Conservation (phyloP, 2,797 vertebrate genomes). For the Sebastes kiyomatsui region DNA sequence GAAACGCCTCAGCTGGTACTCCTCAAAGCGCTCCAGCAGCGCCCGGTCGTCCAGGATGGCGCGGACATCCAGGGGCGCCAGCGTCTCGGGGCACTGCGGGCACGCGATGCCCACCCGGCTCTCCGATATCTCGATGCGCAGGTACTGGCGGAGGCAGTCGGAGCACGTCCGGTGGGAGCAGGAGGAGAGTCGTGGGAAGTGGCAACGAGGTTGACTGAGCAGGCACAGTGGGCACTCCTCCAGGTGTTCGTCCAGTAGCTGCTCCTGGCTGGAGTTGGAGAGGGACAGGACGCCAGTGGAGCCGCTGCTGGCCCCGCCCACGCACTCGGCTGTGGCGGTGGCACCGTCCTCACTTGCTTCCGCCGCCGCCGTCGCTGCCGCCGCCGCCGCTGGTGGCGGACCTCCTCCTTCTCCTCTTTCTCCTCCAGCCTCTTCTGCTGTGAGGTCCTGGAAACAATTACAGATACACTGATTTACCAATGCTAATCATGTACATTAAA, state of each 20-base stretch:
- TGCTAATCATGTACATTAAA: neutral
- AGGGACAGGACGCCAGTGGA: constrained; percentile 81
- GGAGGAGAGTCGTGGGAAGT: constrained; percentile 84
- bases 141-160: constrained; percentile 86
- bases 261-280: constrained; percentile 81
- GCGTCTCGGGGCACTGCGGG: constrained; percentile 84
- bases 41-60: constrained; percentile 83
- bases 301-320: constrained; percentile 58
- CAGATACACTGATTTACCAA: constrained; percentile 1
- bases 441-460: constrained; percentile 62
- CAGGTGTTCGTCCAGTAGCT: constrained; percentile 81
- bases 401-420: constrained; percentile 70
- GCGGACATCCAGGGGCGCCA: constrained; percentile 81
- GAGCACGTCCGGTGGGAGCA: constrained; percentile 86
- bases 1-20: constrained; percentile 87
- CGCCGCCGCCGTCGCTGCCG: neutral
- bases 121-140: constrained; percentile 86
- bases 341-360: constrained; percentile 36
- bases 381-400: neutral
- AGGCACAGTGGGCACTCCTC: constrained; percentile 91
- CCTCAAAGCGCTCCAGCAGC: constrained; percentile 87
- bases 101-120: constrained; percentile 87
- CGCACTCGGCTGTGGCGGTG: constrained; percentile 43
- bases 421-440: constrained; percentile 66
- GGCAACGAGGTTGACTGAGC: constrained; percentile 85